Evolutionary conservation across 1,140 invertebrate genomes (phyloP), one percentile per base, ranked within the genome.

Genomic region (Euwallacea fornicatus): DNA sequence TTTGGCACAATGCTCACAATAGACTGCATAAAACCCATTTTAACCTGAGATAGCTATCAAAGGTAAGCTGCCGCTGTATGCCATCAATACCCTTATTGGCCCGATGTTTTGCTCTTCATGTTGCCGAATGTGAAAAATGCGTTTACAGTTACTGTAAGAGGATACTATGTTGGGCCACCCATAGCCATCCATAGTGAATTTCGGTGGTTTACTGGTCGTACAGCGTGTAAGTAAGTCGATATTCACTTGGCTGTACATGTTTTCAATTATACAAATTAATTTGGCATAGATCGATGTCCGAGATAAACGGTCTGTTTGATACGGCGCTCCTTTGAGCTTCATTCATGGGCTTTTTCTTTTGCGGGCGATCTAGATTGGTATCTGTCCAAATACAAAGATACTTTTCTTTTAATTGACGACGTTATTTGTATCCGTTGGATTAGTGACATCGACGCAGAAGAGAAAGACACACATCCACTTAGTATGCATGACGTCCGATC

Each of bases 221-320:
- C 4, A 33, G 21, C 4, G 21, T 33, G 21, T 33, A 72, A 66
- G 60, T 72, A 62, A 70, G 73, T 73, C 70, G 65, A 72, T 71
- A 74, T 76, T 66, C 65, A 66, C 53, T 73, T 74, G 72, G 67
- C 65, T 59, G 69, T 69, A 64, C 59, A 70, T 76, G 75, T 72
- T 76, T 76, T 76, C 75, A 76, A 76, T 76, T 74, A 76, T 71
- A 74, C 71, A 73, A 76, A 76, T 76, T 76, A 76, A 74, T 73
- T 73, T 71, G 56, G 43, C 10, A 33, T 33, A 72, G 73, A 74
- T 72, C 66, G 44, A 71, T 69, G 61, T 69, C 55, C 13, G 7
- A 74, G 69, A 75, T 72, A 74, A 33, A 33, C 16, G 46, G 56
- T 65, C 66, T 74, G 64, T 59, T 72, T 74, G 72, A 63, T 69